phyloP scores from a whole-genome alignment of 2,113 vertebrate genomes.

The Micronisus gabar region DNA sequence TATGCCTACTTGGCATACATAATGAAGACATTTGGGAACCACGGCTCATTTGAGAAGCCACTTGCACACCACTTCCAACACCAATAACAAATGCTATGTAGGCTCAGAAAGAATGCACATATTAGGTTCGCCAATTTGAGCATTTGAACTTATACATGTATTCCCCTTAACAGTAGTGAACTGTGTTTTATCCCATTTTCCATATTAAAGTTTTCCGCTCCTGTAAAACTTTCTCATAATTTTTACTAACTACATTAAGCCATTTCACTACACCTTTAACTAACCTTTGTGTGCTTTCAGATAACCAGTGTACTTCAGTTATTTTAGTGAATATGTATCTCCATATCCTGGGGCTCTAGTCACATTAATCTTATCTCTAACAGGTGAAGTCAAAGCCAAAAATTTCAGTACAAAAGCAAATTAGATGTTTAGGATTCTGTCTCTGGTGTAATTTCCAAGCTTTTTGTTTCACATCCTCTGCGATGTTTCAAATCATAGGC shows the following conservation, averaged over 20 bases:
- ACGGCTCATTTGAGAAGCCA: not conserved
- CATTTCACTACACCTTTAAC: not conserved
- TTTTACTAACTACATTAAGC: not conserved
- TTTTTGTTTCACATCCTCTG: not conserved
- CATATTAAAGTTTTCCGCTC: not conserved
- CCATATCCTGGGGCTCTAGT: not conserved
- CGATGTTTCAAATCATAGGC: slow-evolving; percentile 79
- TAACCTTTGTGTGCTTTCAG: not conserved
- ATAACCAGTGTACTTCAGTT: not conserved
- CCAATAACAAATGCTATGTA: not conserved
- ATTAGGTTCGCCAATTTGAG: not conserved
- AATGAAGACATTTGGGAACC: not conserved
- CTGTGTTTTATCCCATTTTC: not conserved
- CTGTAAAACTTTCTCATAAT: not conserved
- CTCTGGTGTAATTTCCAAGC: not conserved
- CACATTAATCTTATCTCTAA: not conserved
- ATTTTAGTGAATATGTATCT: not conserved
- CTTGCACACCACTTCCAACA: not conserved
- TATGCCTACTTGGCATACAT: not conserved
- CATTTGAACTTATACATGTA: not conserved
- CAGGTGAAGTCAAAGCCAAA: not conserved
- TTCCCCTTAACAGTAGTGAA: not conserved
- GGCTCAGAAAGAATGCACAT: not conserved
- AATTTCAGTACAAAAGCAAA: not conserved
- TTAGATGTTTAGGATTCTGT: not conserved